Evolutionary conservation across 1,140 invertebrate species (phyloP).

Genomic region (Nilaparvata lugens): DNA sequence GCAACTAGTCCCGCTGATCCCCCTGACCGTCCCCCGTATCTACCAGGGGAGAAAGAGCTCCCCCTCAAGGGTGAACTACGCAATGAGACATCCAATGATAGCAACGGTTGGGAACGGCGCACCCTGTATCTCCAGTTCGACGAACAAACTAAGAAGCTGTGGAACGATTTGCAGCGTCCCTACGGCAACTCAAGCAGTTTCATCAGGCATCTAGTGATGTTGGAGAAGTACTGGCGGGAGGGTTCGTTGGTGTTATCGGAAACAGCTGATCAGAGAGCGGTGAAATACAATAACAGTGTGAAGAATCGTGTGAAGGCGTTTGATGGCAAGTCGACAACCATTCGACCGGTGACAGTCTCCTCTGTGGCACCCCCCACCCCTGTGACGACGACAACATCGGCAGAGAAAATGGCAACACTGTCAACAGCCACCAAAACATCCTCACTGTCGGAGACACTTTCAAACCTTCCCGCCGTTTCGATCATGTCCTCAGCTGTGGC

Average conservation of each 20-base stretch:
- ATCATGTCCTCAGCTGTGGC: neutral
- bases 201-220: constrained; percentile 62
- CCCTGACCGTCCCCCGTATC: constrained; percentile 27
- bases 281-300: constrained; percentile 66
- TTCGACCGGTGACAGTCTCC: neutral
- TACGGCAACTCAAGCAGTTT: constrained; percentile 79
- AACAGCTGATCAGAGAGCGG: constrained; percentile 59
- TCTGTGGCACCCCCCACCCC: neutral
- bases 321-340: constrained; percentile 38
- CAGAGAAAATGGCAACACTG: neutral
- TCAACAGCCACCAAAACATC: neutral
- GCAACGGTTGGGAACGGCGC: constrained; percentile 58
- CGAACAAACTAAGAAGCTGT: constrained; percentile 64
- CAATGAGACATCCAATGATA: neutral
- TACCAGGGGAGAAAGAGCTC: constrained; percentile 70
- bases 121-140: constrained; percentile 69
- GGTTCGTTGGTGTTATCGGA: constrained; percentile 63
- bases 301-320: constrained; percentile 66
- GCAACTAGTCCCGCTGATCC: neutral
- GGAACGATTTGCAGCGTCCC: constrained; percentile 69
- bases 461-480: neutral
- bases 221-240: constrained; percentile 64
- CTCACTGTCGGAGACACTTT: too few species aligned
- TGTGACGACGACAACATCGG: neutral
- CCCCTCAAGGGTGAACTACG: constrained; percentile 59